Conservation (phyloP, 2,113 vertebrate genomes). For the Erythrolamprus reginae region DNA sequence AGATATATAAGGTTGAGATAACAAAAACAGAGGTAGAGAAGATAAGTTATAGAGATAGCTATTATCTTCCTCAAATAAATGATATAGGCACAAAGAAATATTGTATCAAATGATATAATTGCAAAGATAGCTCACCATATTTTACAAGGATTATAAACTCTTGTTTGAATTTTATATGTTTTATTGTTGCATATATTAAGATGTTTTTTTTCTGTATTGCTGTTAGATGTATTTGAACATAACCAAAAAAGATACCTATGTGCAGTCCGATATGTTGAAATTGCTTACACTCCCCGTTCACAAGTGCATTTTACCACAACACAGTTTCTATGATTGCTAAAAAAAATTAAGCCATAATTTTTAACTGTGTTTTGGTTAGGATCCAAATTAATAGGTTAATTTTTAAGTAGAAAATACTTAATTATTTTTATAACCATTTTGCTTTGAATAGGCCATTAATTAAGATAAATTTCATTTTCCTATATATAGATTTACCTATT, state of each 20-base stretch:
- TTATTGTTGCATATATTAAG: neutral
- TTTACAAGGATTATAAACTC: neutral
- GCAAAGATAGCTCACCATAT: neutral
- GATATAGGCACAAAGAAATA: neutral
- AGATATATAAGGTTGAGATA: neutral
- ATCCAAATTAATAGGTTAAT: neutral
- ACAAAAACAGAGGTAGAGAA: neutral
- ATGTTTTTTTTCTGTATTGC: neutral
- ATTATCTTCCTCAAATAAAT: neutral
- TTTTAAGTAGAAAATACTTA: neutral
- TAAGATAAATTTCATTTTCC: neutral
- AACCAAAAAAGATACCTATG: neutral
- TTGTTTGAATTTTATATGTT: neutral
- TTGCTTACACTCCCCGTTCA: neutral
- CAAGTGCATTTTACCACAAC: neutral
- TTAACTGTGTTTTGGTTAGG: neutral
- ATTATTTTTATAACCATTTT: neutral
- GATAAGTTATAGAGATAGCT: neutral
- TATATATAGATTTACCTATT: neutral
- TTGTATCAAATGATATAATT: neutral
- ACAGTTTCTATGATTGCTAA: neutral
- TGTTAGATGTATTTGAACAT: neutral
- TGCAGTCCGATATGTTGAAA: neutral
- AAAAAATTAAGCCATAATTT: neutral
- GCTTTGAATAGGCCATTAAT: neutral